These are phyloP conservation scores for Ophraella communa DNA, from an alignment of 2,888 invertebrate species.

Conservation along the genomic window DNA sequence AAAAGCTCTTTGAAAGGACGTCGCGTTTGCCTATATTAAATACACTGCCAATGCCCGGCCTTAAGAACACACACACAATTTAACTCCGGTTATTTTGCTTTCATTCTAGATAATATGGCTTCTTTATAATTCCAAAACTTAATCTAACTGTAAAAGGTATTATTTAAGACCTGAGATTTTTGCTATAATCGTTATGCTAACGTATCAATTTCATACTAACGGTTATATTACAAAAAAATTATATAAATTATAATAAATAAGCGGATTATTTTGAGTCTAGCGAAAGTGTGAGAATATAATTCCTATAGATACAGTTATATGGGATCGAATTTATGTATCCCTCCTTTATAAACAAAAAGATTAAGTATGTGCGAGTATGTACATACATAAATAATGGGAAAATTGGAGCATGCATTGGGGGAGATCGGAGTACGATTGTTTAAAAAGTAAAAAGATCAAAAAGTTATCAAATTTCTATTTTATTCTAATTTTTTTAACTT, in stretches of 20 bases:
- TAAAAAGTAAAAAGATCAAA: no score
- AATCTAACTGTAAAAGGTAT: not conserved
- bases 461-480: no score
- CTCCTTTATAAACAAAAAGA: not conserved
- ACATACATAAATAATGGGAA: not conserved
- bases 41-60: no score
- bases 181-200: not conserved
- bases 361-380: not conserved
- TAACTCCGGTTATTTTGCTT: no score
- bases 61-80: no score
- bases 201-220: conserved; percentile 1
- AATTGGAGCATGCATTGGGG: not conserved
- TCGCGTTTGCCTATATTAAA: no score
- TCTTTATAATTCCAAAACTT: not conserved
- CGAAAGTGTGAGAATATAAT: conserved; percentile 35
- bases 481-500: no score
- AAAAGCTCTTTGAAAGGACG: no score
- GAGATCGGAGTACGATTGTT: not conserved
- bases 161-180: conserved; percentile 4
- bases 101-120: not conserved
- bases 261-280: conserved; percentile 3
- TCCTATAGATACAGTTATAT: conserved; percentile 12
- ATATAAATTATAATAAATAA: conserved; percentile 2
- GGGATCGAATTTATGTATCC: conserved; percentile 22
- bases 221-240: not conserved